A percentile compares a stretch with the other conserved stretches of the same genome.
Evolutionary conservation across 2,888 invertebrate genomes (phyloP).

Genomic region (Cartodere bifasciata): DNA sequence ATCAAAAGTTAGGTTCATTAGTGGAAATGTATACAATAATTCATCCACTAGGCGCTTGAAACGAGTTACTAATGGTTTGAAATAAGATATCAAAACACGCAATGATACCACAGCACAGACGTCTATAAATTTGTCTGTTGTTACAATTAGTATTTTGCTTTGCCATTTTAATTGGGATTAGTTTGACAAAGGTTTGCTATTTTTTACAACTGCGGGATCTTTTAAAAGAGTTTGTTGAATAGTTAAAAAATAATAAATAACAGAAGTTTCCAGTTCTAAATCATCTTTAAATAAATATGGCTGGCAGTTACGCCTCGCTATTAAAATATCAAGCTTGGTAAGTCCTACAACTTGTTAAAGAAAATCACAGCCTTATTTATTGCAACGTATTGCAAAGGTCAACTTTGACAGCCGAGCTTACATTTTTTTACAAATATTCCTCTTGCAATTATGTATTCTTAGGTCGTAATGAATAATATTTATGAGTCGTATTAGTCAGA

Average conservation of each 20-base stretch:
- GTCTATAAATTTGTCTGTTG: slow-evolving; percentile 31
- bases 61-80: slow-evolving; percentile 35
- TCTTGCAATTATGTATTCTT: too few relatives aligned
- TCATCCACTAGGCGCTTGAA: slow-evolving; percentile 28
- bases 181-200: too few relatives aligned
- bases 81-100: slow-evolving; percentile 38
- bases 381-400: slow-evolving; percentile 20
- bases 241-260: slow-evolving; percentile 2
- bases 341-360: slow-evolving; percentile 27
- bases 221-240: slow-evolving; percentile 1
- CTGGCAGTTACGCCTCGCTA: slow-evolving; percentile 34
- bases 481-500: too few relatives aligned
- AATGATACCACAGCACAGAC: slow-evolving; percentile 29
- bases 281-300: slow-evolving; percentile 36
- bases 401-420: slow-evolving; percentile 18
- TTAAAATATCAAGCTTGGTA: slow-evolving; percentile 27
- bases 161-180: too few relatives aligned
- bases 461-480: too few relatives aligned
- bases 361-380: slow-evolving; percentile 30
- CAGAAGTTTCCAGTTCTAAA: slow-evolving; percentile 18
- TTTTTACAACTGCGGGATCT: not conserved
- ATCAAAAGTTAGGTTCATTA: slow-evolving; percentile 36
- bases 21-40: slow-evolving; percentile 35
- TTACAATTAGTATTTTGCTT: too few relatives aligned
- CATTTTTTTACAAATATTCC: too few relatives aligned